Evolutionary conservation across 2,797 vertebrate species (phyloP).

Genomic region (Brotula barbata): DNA sequence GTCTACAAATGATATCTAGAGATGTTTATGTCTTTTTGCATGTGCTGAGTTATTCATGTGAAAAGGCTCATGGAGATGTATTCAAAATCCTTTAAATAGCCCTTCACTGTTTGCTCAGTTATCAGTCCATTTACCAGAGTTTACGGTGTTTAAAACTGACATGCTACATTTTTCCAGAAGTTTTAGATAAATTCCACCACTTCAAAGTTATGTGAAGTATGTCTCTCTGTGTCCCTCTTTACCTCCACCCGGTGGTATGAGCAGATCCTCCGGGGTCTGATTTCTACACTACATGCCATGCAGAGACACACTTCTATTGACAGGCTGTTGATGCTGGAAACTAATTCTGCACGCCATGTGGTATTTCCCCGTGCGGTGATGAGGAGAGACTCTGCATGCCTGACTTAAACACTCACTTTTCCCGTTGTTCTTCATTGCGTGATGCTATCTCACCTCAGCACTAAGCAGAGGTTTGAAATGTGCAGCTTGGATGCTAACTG

Average conservation of each 20-base stretch:
- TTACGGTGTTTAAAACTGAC: too few species aligned
- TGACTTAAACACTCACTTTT: conserved; percentile 8
- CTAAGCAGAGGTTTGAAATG: conserved; percentile 4
- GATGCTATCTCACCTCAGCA: not conserved
- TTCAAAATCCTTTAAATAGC: too few species aligned
- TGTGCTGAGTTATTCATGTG: too few species aligned
- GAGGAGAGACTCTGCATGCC: conserved; percentile 22
- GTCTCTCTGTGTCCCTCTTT: conserved; percentile 2
- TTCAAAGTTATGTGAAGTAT: not conserved
- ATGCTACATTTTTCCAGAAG: too few species aligned
- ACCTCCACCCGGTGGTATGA: conserved; percentile 18
- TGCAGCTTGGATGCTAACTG: not conserved
- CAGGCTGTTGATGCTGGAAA: conserved; percentile 16
- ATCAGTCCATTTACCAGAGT: too few species aligned
- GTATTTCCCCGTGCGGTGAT: conserved; percentile 50
- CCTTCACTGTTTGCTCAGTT: too few species aligned
- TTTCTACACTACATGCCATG: not conserved
- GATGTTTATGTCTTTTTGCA: too few species aligned
- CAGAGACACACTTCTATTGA: conserved; percentile 25
- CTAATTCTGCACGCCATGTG: conserved; percentile 42
- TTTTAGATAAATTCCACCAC: not conserved
- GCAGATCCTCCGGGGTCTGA: not conserved
- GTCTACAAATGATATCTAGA: too few species aligned
- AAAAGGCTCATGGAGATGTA: too few species aligned
- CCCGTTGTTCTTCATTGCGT: conserved; percentile 24